A percentile compares a stretch with the other conserved stretches of the same genome.
phyloP scores from a whole-genome alignment of 2,113 vertebrate species.

The Brachyhypopomus occidentalis region DNA sequence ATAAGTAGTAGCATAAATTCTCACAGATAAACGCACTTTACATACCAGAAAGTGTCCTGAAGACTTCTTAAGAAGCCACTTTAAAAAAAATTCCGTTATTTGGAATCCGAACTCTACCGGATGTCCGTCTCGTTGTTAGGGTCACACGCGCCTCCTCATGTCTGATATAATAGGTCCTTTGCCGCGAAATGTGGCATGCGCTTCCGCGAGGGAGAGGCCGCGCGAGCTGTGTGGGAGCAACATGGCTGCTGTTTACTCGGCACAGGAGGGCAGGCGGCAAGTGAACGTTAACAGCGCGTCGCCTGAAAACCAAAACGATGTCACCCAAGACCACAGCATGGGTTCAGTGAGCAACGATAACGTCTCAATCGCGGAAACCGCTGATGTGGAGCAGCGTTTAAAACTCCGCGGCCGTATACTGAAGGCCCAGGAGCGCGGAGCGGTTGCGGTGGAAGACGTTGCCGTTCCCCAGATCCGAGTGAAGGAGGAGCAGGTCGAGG shows the following conservation, averaged over 20 bases:
- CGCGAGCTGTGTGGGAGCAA: background rate
- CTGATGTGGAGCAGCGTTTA: conserved; percentile 10
- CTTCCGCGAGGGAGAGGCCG: conserved; percentile 21
- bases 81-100: background rate
- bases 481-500: conserved; percentile 53
- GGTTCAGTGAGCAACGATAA: background rate
- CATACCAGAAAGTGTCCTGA: too few species aligned
- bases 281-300: conserved; percentile 17
- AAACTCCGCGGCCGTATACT: conserved; percentile 1
- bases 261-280: conserved; percentile 23
- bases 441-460: conserved; percentile 18
- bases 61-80: too few species aligned
- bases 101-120: too few species aligned
- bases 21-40: too few species aligned
- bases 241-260: conserved; percentile 61
- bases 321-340: background rate
- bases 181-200: conserved; percentile 35
- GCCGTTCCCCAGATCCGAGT: conserved; percentile 28
- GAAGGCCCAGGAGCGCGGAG: conserved; percentile 44
- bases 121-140: too few species aligned
- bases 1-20: too few species aligned
- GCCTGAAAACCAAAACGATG: conserved; percentile 3
- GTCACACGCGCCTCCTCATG: background rate
- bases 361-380: conserved; percentile 14
- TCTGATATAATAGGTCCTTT: conserved; percentile 23